Percentiles rank a stretch among this genome's conserved stretches.
Conservation (phyloP, 1,140 invertebrate genomes). For the Geopemphigus sp. region DNA sequence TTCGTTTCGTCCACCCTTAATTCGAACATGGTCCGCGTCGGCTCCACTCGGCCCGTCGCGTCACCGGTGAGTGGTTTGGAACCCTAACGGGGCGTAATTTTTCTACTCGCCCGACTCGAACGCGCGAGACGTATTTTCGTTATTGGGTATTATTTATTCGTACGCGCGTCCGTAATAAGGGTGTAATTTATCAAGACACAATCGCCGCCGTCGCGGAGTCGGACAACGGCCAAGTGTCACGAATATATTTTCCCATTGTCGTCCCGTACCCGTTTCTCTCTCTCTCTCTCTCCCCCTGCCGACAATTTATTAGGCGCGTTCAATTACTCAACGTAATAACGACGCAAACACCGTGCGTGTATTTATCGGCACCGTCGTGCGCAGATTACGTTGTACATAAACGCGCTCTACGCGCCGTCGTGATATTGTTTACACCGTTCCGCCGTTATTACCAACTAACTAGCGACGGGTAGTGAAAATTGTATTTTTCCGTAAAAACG, state of each 20-base stretch:
- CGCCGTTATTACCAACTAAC: too few species aligned
- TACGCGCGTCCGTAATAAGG: background rate
- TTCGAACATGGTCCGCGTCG: too few species aligned
- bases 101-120: background rate
- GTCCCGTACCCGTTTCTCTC: background rate
- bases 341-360: background rate
- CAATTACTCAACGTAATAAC: constrained; percentile 24
- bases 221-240: constrained; percentile 9
- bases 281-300: too few species aligned
- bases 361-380: background rate
- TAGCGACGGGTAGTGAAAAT: too few species aligned
- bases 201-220: background rate
- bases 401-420: background rate
- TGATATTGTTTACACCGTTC: too few species aligned
- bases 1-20: too few species aligned
- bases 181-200: constrained; percentile 31
- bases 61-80: too few species aligned
- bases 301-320: constrained; percentile 32
- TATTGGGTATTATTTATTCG: background rate
- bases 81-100: constrained; percentile 30
- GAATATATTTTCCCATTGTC: constrained; percentile 20
- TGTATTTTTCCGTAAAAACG: too few species aligned
- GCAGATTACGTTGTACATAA: background rate
- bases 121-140: background rate
- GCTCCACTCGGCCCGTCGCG: too few species aligned